Base-by-base conservation (phyloP, 1,140 invertebrate genomes). In the Sipha flava region DNA sequence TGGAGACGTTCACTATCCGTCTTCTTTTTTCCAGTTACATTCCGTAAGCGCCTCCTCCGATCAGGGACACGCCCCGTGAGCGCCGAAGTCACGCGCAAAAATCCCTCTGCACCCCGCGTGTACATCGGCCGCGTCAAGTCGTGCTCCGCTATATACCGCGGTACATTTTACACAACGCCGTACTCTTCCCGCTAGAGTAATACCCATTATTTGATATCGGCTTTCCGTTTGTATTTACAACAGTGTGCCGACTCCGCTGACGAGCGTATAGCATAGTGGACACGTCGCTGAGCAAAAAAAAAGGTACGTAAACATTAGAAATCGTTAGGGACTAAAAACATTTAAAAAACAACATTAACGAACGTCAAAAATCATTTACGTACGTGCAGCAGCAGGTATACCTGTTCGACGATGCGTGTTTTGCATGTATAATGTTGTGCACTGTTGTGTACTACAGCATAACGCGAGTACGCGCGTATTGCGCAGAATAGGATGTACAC, bases 41-140 rank as follows among this genome's bases (percentile, higher is more conserved):
- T 70, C 16, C 21, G 14, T 18, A 72, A 72, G 45, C 68, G 26
- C 68, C 68, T 72, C 68, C 68, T 45, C 18, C 26, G 26, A 12
- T 52, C 68, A 49, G 5, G 43, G 68, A 72, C 68, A 72, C 68
- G 68, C 68, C 68, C 68, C 68, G 40, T 16, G 4, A 52, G 9
- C 23, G 26, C 43, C 7, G 45, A 10, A 43, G 23, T 31, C 45
- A 47, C 68, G 68, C 45, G 47, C 26, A 10, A 47, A 52, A 49
- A 72, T 72, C 68, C 43, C 68, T 72, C 29, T 47, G 68, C 43
- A 47, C 68, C 40, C 68, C 68, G 68, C 68, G 68, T 72, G 43
- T 29, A 26, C n/a, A 43, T 66, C 31, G n/a, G 64, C 9, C 31
- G 16, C 66, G 68, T 47, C 68, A 7, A 72, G 68, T 72, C 68